phyloP scores from a whole-genome alignment of 2,888 invertebrate genomes.

The Aporophyla nigra region DNA sequence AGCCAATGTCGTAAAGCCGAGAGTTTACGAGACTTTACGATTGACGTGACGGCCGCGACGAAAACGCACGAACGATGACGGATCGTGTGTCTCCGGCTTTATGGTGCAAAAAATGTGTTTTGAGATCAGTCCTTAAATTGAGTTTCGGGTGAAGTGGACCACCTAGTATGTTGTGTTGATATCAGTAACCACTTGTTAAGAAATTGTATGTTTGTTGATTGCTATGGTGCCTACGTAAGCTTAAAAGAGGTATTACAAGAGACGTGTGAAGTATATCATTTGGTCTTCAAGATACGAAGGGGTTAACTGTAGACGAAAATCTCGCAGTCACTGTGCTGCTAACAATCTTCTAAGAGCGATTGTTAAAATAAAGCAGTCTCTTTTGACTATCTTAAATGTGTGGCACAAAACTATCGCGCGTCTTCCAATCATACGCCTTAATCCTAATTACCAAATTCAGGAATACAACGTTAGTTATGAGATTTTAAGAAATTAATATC shows the following conservation, averaged over 20 bases:
- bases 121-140: constrained; percentile 52
- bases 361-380: background rate
- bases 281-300: background rate
- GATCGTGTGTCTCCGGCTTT: constrained; percentile 73
- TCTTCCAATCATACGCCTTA: background rate
- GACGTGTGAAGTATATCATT: background rate
- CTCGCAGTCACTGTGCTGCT: background rate
- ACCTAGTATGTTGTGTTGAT: constrained; percentile 55
- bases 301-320: background rate
- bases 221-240: background rate
- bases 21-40: constrained; percentile 79
- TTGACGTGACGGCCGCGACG: constrained; percentile 72
- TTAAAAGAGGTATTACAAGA: background rate
- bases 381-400: background rate
- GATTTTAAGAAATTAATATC: background rate
- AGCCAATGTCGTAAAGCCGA: constrained; percentile 75
- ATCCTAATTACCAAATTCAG: background rate
- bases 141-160: constrained; percentile 69
- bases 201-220: constrained; percentile 8
- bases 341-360: background rate
- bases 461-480: background rate
- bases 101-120: constrained; percentile 65
- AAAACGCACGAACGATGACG: constrained; percentile 72
- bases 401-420: no score
- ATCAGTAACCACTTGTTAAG: constrained; percentile 8